Evolutionary conservation across 2,888 invertebrate species (phyloP).

Genomic region (Drosophila cyrtoloma): DNA sequence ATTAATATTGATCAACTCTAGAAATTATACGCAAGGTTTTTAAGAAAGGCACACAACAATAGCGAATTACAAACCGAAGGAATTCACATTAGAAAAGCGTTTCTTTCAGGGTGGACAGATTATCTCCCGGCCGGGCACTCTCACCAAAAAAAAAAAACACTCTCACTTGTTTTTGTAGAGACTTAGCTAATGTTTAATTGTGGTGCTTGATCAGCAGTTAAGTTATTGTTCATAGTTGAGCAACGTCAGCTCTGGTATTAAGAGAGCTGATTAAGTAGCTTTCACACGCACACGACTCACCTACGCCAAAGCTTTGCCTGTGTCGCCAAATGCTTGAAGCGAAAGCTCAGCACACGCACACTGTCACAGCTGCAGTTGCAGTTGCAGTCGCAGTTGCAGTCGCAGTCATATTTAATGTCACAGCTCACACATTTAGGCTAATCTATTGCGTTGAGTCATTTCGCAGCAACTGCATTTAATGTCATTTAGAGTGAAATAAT

Average conservation of each 20-base stretch:
- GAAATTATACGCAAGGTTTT: too few species aligned
- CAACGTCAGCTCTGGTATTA: slow-evolving; percentile 5
- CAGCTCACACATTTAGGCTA: slow-evolving; percentile 56
- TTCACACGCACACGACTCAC: slow-evolving; percentile 22
- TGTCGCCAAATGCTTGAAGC: neutral
- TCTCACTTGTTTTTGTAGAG: neutral
- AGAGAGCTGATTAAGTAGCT: slow-evolving; percentile 11
- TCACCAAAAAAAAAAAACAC: neutral
- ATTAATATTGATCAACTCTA: neutral
- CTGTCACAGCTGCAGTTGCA: neutral
- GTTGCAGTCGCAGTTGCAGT: neutral
- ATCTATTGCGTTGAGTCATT: slow-evolving; percentile 52
- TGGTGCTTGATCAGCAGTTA: neutral
- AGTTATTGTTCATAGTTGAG: slow-evolving; percentile 9
- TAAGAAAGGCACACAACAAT: neutral
- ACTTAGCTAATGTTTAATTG: neutral
- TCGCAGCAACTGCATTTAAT: slow-evolving; percentile 59
- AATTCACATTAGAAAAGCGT: neutral
- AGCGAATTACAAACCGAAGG: neutral
- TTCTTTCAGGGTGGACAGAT: neutral
- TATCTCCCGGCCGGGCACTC: neutral
- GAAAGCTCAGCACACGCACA: slow-evolving; percentile 11
- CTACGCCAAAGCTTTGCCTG: neutral
- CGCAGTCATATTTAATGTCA: slow-evolving; percentile 5
- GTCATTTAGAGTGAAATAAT: slow-evolving; percentile 77